Evolutionary conservation across 2,113 vertebrate species (phyloP).

Genomic region (Microtus pennsylvanicus): DNA sequence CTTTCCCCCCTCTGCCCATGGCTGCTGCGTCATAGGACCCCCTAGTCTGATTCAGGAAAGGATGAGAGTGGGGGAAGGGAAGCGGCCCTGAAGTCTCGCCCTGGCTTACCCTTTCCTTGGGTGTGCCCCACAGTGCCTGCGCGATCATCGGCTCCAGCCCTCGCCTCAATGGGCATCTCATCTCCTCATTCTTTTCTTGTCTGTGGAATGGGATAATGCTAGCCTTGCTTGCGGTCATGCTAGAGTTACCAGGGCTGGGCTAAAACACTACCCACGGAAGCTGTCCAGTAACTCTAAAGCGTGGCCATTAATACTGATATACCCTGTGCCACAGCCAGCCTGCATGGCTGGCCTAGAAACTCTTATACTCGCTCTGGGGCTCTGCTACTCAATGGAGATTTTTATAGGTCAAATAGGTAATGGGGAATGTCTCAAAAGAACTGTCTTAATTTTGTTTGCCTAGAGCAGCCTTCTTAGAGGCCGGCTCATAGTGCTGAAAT

Average conservation of each 20-base stretch:
- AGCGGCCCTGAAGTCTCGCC: background rate
- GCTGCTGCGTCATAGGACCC: background rate
- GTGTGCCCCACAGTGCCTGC: background rate
- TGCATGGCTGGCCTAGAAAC: conserved; percentile 17
- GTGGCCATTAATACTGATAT: background rate
- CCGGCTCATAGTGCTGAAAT: conserved; percentile 10
- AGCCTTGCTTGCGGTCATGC: background rate
- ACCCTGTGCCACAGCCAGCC: background rate
- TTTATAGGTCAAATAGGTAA: conserved; percentile 68
- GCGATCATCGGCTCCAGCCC: background rate
- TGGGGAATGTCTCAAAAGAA: conserved; percentile 59
- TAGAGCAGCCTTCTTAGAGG: conserved; percentile 9
- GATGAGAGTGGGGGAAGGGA: background rate
- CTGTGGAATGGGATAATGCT: background rate
- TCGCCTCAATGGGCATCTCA: background rate
- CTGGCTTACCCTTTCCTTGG: background rate
- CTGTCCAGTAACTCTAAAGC: background rate
- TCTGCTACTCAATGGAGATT: conserved; percentile 45
- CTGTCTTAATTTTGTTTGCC: conserved; percentile 58
- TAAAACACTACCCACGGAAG: background rate
- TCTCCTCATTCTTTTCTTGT: background rate
- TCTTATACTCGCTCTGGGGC: background rate
- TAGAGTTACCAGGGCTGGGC: background rate
- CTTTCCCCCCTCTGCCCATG: background rate
- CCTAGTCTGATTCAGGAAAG: background rate